Evolutionary conservation across 1,140 invertebrate species (phyloP).

Genomic region (Adelges cooleyi): DNA sequence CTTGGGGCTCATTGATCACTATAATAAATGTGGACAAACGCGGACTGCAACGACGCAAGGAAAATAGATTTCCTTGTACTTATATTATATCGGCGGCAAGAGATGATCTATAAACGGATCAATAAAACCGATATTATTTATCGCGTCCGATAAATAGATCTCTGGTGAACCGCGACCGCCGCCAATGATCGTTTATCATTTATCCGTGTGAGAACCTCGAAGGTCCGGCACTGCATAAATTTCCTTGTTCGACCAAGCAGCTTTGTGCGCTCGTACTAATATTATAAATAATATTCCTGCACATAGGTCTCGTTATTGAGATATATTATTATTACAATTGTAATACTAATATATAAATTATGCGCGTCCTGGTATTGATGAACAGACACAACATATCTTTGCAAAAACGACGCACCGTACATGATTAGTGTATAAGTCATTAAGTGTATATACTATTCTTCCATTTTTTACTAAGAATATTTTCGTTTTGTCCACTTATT

Average conservation of each 20-base stretch:
- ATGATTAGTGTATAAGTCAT: no score
- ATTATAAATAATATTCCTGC: background rate
- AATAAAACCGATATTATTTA: conserved; percentile 19
- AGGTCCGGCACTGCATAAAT: background rate
- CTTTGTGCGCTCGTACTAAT: background rate
- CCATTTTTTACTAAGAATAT: no score
- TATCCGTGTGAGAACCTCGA: conserved; percentile 18
- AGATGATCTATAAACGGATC: conserved; percentile 7
- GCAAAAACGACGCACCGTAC: no score
- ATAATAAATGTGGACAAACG: no score
- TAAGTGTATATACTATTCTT: no score
- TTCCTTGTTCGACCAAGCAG: background rate
- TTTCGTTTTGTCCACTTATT: no score
- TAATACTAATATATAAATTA: background rate
- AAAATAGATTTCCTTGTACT: no score
- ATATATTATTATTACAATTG: no score
- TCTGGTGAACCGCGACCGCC: background rate
- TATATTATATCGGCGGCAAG: no score
- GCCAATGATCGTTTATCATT: conserved; percentile 11
- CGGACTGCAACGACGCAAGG: no score
- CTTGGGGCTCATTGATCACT: no score
- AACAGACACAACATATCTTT: background rate
- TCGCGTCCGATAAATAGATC: conserved; percentile 17
- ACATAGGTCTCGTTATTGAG: background rate
- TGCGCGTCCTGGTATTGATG: background rate